Conservation (phyloP, 2,888 invertebrate species). For the Augiades crinisus region DNA sequence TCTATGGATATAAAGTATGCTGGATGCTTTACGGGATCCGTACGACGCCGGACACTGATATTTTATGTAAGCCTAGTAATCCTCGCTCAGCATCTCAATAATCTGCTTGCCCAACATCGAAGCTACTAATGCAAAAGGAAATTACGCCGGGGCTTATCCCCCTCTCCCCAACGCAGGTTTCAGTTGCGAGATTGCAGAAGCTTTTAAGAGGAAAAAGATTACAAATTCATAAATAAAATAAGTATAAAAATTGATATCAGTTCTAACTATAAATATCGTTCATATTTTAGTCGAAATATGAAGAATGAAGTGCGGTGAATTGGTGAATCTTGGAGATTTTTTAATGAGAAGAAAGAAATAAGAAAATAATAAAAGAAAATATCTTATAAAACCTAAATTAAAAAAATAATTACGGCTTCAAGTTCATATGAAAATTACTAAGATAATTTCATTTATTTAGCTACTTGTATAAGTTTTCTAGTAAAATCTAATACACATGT, state of each 20-base stretch:
- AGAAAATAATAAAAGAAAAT: too few relatives aligned
- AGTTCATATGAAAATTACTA: too few relatives aligned
- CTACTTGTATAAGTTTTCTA: too few relatives aligned
- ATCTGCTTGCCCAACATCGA: conserved; percentile 47
- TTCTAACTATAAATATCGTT: too few relatives aligned
- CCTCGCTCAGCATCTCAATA: conserved; percentile 44
- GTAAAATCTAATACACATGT: too few relatives aligned
- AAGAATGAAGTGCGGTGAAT: too few relatives aligned
- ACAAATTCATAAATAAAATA: neutral
- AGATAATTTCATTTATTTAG: too few relatives aligned
- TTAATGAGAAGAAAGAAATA: too few relatives aligned
- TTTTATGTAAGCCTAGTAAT: conserved; percentile 38
- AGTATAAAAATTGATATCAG: neutral
- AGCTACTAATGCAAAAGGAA: conserved; percentile 32
- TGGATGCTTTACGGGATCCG: neutral
- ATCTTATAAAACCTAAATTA: too few relatives aligned
- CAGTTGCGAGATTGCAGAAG: conserved; percentile 2
- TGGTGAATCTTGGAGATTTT: too few relatives aligned
- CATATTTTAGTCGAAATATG: too few relatives aligned
- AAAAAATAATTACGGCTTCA: too few relatives aligned
- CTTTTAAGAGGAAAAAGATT: neutral
- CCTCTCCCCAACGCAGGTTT: conserved; percentile 3
- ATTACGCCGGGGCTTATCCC: conserved; percentile 16
- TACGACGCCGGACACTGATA: conserved; percentile 27
- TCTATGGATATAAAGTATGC: neutral